Conservation (phyloP, 1,140 invertebrate species). For the Centruroides sculpturatus region DNA sequence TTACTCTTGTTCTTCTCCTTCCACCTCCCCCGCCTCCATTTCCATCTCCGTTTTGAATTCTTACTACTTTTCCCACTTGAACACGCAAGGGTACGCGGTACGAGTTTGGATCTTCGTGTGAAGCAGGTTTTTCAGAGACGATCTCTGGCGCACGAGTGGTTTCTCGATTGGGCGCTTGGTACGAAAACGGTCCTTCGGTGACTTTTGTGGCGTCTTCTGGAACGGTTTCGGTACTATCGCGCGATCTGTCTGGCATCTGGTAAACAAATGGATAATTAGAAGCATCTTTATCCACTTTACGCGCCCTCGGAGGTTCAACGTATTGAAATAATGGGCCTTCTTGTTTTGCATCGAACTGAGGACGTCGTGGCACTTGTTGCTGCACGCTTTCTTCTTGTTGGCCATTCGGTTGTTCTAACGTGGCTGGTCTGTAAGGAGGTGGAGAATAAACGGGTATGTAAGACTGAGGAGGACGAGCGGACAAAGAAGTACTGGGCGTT, state of each 20-base stretch:
- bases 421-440: neutral
- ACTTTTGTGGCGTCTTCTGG: neutral
- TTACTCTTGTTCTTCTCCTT: neutral
- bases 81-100: conserved; percentile 10
- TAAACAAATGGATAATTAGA: conserved; percentile 15
- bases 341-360: conserved; percentile 1
- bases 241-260: conserved; percentile 8
- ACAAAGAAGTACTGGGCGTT: neutral
- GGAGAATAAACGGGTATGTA: neutral
- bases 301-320: neutral
- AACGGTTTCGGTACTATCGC: neutral
- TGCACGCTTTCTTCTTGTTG: neutral
- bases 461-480: neutral
- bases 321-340: neutral
- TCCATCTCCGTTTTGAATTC: conserved; percentile 7
- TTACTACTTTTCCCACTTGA: conserved; percentile 9
- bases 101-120: neutral
- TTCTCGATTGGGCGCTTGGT: conserved; percentile 1
- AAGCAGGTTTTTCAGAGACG: no score
- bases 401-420: neutral
- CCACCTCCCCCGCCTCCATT: neutral
- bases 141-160: neutral
- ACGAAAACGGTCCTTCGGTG: neutral
- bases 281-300: neutral
- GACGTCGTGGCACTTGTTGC: conserved; percentile 2